phyloP scores from a whole-genome alignment of 2,113 vertebrate genomes.

The Cebus imitator region DNA sequence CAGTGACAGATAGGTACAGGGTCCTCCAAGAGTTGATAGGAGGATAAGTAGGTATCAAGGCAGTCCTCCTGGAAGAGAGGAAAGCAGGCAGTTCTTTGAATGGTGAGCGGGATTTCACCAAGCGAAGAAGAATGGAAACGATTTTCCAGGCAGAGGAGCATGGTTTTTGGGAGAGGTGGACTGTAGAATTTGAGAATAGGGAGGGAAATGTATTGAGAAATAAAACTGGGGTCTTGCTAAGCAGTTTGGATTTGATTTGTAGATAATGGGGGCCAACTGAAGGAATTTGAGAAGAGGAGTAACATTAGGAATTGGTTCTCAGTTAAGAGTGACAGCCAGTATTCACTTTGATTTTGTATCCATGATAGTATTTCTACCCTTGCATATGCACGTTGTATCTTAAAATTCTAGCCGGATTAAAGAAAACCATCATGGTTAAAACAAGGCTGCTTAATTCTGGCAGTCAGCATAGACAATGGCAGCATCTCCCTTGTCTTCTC shows the following conservation, averaged over 20 bases:
- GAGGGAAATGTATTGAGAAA: background rate
- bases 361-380: background rate
- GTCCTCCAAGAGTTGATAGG: background rate
- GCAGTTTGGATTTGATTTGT: constrained; percentile 23
- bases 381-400: background rate
- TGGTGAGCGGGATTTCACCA: background rate
- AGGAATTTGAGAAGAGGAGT: background rate
- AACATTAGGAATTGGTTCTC: constrained; percentile 22
- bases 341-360: background rate
- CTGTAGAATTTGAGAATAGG: background rate
- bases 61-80: background rate
- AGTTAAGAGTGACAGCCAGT: background rate
- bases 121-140: background rate
- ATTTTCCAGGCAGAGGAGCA: background rate
- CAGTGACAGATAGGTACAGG: background rate
- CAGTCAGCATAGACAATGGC: background rate
- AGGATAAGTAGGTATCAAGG: background rate
- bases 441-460: background rate
- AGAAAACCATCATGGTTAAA: background rate
- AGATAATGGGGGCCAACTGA: background rate
- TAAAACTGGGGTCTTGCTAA: background rate
- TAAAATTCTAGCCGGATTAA: background rate
- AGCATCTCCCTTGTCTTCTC: background rate
- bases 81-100: background rate
- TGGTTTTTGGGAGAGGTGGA: background rate